phyloP scores from a whole-genome alignment of 2,888 invertebrate genomes.

The Trichopria drosophilae region DNA sequence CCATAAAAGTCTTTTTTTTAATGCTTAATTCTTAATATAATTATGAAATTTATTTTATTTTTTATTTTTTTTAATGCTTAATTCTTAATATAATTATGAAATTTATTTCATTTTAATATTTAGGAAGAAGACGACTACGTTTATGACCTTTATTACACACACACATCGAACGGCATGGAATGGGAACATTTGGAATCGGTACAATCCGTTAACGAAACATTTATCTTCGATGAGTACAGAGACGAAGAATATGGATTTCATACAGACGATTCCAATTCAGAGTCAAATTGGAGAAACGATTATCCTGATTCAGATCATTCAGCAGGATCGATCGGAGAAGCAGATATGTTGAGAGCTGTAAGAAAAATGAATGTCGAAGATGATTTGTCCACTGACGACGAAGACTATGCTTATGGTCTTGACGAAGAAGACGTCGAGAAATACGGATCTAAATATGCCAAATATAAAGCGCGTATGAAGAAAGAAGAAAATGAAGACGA shows the following conservation, averaged over 20 bases:
- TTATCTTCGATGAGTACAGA: slow-evolving; percentile 47
- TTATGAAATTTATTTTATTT: background rate
- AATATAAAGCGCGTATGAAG: slow-evolving; percentile 64
- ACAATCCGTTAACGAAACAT: slow-evolving; percentile 52
- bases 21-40: slow-evolving; percentile 2
- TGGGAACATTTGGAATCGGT: slow-evolving; percentile 57
- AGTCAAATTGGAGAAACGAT: slow-evolving; percentile 76
- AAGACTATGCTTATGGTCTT: slow-evolving; percentile 52
- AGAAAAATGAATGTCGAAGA: slow-evolving; percentile 54
- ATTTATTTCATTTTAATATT: slow-evolving; percentile 18
- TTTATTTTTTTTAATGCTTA: slow-evolving; percentile 5
- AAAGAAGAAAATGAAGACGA: slow-evolving; percentile 42
- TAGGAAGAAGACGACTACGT: slow-evolving; percentile 60
- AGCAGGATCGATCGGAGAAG: slow-evolving; percentile 64
- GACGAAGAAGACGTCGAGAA: slow-evolving; percentile 63
- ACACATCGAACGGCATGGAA: slow-evolving; percentile 33
- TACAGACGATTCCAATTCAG: slow-evolving; percentile 76
- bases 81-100: background rate
- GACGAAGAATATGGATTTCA: slow-evolving; percentile 34
- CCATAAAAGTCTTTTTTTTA: too few relatives aligned
- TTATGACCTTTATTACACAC: slow-evolving; percentile 68
- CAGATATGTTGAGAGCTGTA: slow-evolving; percentile 67
- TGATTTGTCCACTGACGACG: slow-evolving; percentile 61
- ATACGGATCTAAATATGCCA: slow-evolving; percentile 70
- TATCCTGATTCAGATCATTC: slow-evolving; percentile 74